A percentile compares a stretch with the other conserved stretches of the same genome.
These are phyloP conservation scores for Hydrozoanthus gracilis DNA, from an alignment of 92 coral and sea anemone species.

Conservation along the genomic window DNA sequence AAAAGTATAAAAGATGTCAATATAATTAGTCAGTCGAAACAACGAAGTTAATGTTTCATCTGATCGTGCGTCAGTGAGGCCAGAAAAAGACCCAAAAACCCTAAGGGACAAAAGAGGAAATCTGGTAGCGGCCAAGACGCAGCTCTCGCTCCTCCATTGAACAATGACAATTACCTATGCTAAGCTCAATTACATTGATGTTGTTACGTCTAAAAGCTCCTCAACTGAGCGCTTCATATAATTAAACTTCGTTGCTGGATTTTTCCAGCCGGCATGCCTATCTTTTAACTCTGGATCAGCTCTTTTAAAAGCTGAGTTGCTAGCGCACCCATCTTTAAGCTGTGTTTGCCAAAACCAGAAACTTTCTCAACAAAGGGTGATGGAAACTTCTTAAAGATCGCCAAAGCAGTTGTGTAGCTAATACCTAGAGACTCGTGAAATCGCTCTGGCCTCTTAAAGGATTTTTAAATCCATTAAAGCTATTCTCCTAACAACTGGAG, in stretches of 20 bases:
- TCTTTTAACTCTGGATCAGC: constrained; percentile 1
- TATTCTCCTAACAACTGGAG: constrained; percentile 10
- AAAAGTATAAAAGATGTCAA: too few species aligned
- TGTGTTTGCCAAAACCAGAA: not conserved
- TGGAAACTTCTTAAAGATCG: not conserved
- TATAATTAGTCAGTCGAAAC: too few species aligned
- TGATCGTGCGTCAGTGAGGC: too few species aligned
- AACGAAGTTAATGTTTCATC: too few species aligned
- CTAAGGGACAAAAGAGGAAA: not conserved
- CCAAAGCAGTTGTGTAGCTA: constrained; percentile 28
- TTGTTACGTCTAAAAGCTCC: constrained; percentile 24
- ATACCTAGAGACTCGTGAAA: constrained; percentile 10
- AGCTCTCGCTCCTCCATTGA: constrained; percentile 10
- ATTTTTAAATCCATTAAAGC: too few species aligned
- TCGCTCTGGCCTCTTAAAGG: not conserved
- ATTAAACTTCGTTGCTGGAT: constrained; percentile 22
- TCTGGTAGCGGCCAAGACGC: constrained; percentile 28
- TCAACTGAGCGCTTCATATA: constrained; percentile 21
- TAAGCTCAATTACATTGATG: not conserved
- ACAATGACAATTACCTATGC: not conserved
- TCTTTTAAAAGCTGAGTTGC: not conserved
- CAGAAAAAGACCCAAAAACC: too few species aligned
- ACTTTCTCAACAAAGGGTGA: not conserved
- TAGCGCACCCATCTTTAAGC: not conserved
- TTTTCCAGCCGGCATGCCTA: constrained; percentile 26